Percentiles rank a stretch among this genome's conserved stretches.
Conservation (phyloP, 2,113 vertebrate genomes). For the Saccopteryx bilineata region DNA sequence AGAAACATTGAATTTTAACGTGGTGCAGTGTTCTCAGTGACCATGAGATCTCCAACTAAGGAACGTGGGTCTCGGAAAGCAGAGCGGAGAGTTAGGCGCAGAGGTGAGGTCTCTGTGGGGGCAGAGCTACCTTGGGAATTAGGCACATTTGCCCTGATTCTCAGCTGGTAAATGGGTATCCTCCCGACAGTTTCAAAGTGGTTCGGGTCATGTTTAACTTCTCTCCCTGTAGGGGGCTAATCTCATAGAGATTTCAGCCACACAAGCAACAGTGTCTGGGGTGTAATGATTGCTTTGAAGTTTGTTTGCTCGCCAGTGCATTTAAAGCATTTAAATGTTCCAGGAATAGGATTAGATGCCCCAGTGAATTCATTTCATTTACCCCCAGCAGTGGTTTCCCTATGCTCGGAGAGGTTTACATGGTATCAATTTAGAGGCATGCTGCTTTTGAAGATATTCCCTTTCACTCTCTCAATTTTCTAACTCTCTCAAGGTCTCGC, state of each 20-base stretch:
- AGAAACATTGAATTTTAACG: conserved; percentile 35
- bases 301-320: conserved; percentile 91
- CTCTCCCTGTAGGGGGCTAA: conserved; percentile 89
- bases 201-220: conserved; percentile 88
- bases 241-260: conserved; percentile 92
- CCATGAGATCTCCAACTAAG: conserved; percentile 35
- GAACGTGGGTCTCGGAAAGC: not conserved
- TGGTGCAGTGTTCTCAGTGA: not conserved
- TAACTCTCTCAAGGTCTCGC: conserved; percentile 83
- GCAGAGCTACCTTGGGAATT: conserved; percentile 68
- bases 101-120: conserved; percentile 19
- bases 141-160: conserved; percentile 77
- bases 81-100: not conserved
- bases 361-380: conserved; percentile 92
- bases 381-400: conserved; percentile 91
- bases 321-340: conserved; percentile 91
- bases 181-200: conserved; percentile 88
- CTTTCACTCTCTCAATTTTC: conserved; percentile 84
- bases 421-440: conserved; percentile 89
- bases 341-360: conserved; percentile 93
- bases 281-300: conserved; percentile 93
- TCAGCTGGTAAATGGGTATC: conserved; percentile 84
- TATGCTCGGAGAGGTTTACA: conserved; percentile 88
- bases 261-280: conserved; percentile 90
- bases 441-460: conserved; percentile 89